Evolutionary conservation across 2,888 invertebrate genomes (phyloP).

Genomic region (Brachylomia viminalis): DNA sequence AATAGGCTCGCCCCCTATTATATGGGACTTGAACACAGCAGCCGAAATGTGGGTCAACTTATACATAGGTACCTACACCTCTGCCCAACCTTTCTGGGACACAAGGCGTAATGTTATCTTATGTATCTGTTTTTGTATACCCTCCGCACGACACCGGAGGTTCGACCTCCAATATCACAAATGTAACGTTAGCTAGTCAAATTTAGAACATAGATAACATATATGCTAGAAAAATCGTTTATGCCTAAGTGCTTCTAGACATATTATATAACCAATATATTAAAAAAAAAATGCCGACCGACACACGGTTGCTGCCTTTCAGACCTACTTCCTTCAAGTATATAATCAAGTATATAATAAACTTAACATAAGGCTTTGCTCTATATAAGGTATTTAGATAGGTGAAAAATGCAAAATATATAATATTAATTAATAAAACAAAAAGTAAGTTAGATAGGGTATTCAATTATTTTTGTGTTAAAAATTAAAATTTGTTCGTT

Average conservation of each 20-base stretch:
- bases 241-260: conserved; percentile 69
- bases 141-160: conserved; percentile 68
- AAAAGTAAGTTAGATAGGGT: conserved; percentile 67
- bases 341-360: conserved; percentile 54
- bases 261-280: conserved; percentile 65
- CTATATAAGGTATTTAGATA: conserved; percentile 65
- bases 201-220: conserved; percentile 83
- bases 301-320: conserved; percentile 62
- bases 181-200: conserved; percentile 85
- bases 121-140: conserved; percentile 46
- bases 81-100: neutral
- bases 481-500: conserved; percentile 22
- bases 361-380: conserved; percentile 63
- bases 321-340: conserved; percentile 66
- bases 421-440: conserved; percentile 59
- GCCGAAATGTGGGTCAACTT: neutral
- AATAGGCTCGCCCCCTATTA: neutral
- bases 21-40: neutral
- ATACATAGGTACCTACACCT: neutral
- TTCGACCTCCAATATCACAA: conserved; percentile 83
- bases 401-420: conserved; percentile 70
- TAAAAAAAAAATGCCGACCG: conserved; percentile 60
- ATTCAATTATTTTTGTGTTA: conserved; percentile 58
- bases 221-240: conserved; percentile 75
- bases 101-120: neutral